phyloP scores from a whole-genome alignment of 2,113 vertebrate genomes.

The Osmerus mordax region DNA sequence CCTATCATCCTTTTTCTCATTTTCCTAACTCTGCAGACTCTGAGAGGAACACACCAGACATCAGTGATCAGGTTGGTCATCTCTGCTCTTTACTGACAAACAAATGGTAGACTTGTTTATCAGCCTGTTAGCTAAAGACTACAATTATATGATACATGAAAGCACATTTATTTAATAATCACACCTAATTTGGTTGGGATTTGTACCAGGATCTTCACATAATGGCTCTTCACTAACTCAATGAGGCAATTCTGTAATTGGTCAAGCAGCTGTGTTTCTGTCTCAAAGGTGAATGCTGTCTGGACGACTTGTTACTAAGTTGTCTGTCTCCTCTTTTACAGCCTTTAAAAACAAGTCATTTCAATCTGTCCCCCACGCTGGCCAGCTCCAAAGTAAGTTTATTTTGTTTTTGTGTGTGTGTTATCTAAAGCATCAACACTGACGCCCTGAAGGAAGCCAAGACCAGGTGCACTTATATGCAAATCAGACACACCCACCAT shows the following conservation, averaged over 20 bases:
- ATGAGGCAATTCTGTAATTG: too few relatives aligned
- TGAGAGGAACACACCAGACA: constrained; percentile 85
- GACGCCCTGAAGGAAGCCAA: background rate
- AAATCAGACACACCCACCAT: constrained; percentile 29
- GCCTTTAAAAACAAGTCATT: constrained; percentile 77
- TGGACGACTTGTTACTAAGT: background rate
- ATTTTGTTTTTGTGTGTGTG: constrained; percentile 12
- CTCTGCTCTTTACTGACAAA: background rate
- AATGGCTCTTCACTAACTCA: too few relatives aligned
- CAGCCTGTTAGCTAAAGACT: background rate
- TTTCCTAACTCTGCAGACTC: constrained; percentile 72
- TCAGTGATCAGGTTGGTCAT: constrained; percentile 77
- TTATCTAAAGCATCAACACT: background rate
- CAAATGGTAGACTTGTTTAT: background rate
- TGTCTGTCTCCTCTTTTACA: constrained; percentile 65
- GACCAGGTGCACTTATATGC: constrained; percentile 34
- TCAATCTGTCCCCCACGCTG: constrained; percentile 73
- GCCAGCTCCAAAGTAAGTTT: constrained; percentile 77
- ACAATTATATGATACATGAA: background rate
- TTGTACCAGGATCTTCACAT: background rate
- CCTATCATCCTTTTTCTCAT: background rate
- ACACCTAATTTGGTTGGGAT: background rate
- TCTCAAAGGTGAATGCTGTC: background rate
- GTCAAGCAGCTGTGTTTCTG: too few relatives aligned
- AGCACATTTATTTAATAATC: background rate